phyloP scores from a whole-genome alignment of 2,888 invertebrate species.

The Scaptomyza tumidula region DNA sequence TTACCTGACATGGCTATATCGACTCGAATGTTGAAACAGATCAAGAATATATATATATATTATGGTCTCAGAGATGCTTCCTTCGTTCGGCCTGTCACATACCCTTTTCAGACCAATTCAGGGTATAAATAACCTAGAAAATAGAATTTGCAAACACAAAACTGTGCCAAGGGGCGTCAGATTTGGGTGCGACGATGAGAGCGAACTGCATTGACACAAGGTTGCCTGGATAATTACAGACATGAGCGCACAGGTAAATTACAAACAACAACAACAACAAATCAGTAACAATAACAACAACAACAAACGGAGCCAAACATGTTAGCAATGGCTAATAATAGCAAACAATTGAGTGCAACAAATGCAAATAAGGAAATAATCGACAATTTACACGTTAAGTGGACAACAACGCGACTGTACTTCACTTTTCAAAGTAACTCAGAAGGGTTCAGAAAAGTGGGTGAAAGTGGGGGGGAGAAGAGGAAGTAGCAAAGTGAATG shows the following conservation, averaged over 20 bases:
- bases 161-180: conserved; percentile 33
- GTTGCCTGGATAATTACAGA: conserved; percentile 70
- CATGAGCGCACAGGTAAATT: conserved; percentile 69
- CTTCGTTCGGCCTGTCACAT: too few relatives aligned
- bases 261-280: conserved; percentile 32
- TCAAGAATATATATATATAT: too few relatives aligned
- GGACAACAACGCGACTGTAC: conserved; percentile 60
- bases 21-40: too few relatives aligned
- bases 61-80: too few relatives aligned
- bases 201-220: conserved; percentile 60
- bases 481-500: conserved; percentile 12
- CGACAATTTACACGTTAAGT: conserved; percentile 42
- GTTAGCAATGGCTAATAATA: conserved; percentile 57
- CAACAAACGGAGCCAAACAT: conserved; percentile 37
- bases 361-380: conserved; percentile 70
- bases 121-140: conserved; percentile 3
- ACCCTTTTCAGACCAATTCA: too few relatives aligned
- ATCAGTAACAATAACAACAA: conserved; percentile 24
- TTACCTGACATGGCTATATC: too few relatives aligned
- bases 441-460: background rate
- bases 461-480: background rate
- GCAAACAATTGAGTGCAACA: conserved; percentile 55
- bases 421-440: conserved; percentile 31
- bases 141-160: conserved; percentile 31
- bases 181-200: conserved; percentile 34